Evolutionary conservation across 2,113 vertebrate species (phyloP).

Genomic region (Pica pica): DNA sequence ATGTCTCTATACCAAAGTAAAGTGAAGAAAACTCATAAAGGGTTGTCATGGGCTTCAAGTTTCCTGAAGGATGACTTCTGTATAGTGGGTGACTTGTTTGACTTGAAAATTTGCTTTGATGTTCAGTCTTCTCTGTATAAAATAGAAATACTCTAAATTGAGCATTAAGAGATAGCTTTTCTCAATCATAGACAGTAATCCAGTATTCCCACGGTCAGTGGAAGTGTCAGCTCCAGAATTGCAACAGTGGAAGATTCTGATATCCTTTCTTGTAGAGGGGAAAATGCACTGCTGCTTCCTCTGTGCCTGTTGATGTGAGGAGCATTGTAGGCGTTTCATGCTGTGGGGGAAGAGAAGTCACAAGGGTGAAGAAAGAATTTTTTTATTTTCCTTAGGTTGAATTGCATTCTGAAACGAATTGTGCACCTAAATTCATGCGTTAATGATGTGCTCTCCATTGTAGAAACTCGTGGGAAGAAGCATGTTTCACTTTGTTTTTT

Average conservation of each 20-base stretch:
- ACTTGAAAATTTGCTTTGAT: background rate
- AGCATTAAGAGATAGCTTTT: background rate
- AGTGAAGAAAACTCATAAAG: background rate
- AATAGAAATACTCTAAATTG: background rate
- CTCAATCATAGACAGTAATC: background rate
- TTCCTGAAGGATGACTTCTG: background rate
- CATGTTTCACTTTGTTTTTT: conserved; percentile 17
- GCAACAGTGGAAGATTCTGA: background rate
- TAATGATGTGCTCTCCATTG: background rate
- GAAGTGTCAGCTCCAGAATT: background rate
- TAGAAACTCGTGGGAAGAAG: conserved; percentile 12
- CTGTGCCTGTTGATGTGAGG: background rate
- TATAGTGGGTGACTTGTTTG: background rate
- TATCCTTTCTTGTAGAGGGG: background rate
- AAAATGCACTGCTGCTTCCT: background rate
- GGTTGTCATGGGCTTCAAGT: background rate
- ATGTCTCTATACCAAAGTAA: background rate
- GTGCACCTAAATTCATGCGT: background rate
- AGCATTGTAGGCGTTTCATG: background rate
- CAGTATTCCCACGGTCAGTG: background rate
- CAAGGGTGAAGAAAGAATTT: background rate
- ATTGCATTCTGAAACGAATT: background rate
- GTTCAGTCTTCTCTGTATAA: background rate
- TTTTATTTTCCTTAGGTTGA: background rate
- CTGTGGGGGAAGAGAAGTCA: conserved; percentile 4